A percentile compares a stretch with the other conserved stretches of the same genome.
Evolutionary conservation across 2,888 invertebrate species (phyloP).

Genomic region (Acrobasis consociella): DNA sequence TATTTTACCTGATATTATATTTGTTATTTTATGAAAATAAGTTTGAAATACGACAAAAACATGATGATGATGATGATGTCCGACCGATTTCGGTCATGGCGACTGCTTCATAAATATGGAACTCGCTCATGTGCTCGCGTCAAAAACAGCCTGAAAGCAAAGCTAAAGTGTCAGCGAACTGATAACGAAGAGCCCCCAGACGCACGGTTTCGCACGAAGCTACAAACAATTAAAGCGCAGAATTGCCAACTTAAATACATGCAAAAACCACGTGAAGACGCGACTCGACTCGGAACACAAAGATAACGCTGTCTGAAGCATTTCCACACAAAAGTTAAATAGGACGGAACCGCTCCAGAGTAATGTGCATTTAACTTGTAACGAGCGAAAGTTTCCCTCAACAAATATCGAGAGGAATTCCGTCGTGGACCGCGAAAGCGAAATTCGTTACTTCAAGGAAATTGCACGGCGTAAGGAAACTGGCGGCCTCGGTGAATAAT

Average conservation of each 20-base stretch:
- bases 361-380: constrained; percentile 56
- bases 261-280: constrained; percentile 25
- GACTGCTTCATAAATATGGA: too few species aligned
- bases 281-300: constrained; percentile 23
- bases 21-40: too few species aligned
- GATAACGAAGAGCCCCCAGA: neutral
- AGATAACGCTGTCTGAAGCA: constrained; percentile 33
- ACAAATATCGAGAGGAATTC: constrained; percentile 51
- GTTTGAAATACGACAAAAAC: neutral
- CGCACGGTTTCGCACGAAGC: neutral
- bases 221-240: constrained; percentile 23
- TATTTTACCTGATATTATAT: too few species aligned
- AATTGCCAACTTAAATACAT: constrained; percentile 28
- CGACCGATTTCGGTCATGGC: too few species aligned
- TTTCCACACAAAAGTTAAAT: constrained; percentile 38
- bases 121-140: too few species aligned
- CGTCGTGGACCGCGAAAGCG: constrained; percentile 45
- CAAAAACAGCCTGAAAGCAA: neutral
- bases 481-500: too few species aligned
- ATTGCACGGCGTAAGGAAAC: constrained; percentile 45
- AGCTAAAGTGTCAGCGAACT: neutral
- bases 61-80: too few species aligned
- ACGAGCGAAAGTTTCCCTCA: constrained; percentile 49
- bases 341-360: constrained; percentile 42
- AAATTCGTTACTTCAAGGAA: constrained; percentile 57